Evolutionary conservation across 2,888 invertebrate species (phyloP), one percentile per base, ranked within the genome.

Genomic region (Drosophila infuscata): DNA sequence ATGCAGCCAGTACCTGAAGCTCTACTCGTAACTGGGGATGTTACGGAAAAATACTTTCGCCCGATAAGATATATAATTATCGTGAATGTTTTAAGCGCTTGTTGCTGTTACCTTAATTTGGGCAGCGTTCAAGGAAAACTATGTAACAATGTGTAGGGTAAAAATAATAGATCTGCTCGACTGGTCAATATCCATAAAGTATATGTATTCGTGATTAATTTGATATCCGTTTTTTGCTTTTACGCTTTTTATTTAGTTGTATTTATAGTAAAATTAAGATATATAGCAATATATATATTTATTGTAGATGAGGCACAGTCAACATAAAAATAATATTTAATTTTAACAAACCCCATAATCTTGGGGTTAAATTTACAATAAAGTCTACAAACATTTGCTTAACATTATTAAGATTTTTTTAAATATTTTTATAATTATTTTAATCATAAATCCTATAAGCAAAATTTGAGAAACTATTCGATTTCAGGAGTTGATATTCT

Each of bases 1-100:
- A 61, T 66, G 46, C 12, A 70, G 61, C n/a, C 35, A 58, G 1
- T 53, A 46, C 30, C 52, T 0, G 12, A 58, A 67, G 62, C 70
- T 20, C 7, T 20, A 51, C 30, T 41, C 41, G 36, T 51, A 35
- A 69, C 59, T 65, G 49, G 25, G 57, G 63, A 56, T 43, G 49
- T 56, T 41, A 63, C 69, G 35, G 38, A 61, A 25, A 58, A 59
- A 60, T 49, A 75, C 54, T 74, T 65, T 70, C 70, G 52, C 64
- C n/a, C 29, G 64, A 11, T 43, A 41, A 41, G 52, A 41, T 58
- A 32, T 36, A 58, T 36, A 58, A 54, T 68, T 67, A 67, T 29
- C 33, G 32, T 7, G 60, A 57, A 46, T 30, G 9, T 8, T 46
- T 48, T 46, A 7, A 3, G 20, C 20, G 43, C 20, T 20, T 43